Base-by-base conservation (phyloP, 2,888 invertebrate genomes). In the Prenolepis imparis region DNA sequence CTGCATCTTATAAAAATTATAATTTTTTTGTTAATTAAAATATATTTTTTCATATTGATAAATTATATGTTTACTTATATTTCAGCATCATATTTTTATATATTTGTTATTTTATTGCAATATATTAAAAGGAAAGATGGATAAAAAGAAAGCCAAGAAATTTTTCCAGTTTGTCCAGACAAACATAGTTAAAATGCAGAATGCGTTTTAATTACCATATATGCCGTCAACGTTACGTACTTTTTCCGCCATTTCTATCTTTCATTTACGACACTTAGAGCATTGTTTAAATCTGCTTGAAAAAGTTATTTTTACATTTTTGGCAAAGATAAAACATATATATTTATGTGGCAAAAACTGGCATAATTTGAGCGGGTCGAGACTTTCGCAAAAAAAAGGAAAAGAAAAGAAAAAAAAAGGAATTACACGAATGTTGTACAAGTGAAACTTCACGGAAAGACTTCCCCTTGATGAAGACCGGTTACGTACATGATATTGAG, bases 391-490 rank as follows among this genome's bases (percentile, higher is more conserved):
- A 75, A 84, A 81, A 75, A 81, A 81, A 32, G 36, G 44, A 32
- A 36, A 48, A 55, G n/a, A 64, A 15, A n/a, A 55, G 36, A 64
- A 66, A 64, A 68, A 52, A 67, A 68, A 39, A 59, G 11, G 68
- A 75, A 82, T 68, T 73, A 67, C 59, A 66, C 63, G 21, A 80
- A 80, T 24, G 73, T 67, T 55, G 57, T 28, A 64, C 82, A 82
- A 84, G 84, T 84, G 84, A 84, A 84, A 84, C 70, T 84, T 84
- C 55, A 57, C 80, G 66, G 67, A 74, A 83, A 70, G 61, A 68
- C 70, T 85, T 85, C 73, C 83, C 73, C 70, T 55, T 72, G 64
- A 61, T 84, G 67, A 85, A 83, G 86, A 83, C 74, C 74, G 84
- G 84, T 84, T 84, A 75, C 72, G 80, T 67, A 44, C 55, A 36